Evolutionary conservation across 1,140 invertebrate species (phyloP).

Genomic region (Halictus rubicundus): DNA sequence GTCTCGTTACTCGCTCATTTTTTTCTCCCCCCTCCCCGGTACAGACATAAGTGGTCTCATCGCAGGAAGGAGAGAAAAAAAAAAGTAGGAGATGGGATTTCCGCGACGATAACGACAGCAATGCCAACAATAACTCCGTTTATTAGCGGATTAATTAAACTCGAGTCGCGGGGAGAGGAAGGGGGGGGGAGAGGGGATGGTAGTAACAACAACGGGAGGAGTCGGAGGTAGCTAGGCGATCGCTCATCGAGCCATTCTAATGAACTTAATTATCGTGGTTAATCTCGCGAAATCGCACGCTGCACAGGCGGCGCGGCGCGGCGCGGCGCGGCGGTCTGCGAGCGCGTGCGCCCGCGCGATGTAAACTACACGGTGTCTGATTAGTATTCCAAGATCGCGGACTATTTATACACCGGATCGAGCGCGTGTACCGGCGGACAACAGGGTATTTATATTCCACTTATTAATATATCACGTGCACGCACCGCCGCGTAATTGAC

Average conservation of each 20-base stretch:
- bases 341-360: conserved; percentile 32
- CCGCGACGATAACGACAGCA: conserved; percentile 27
- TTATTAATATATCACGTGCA: conserved; percentile 35
- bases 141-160: conserved; percentile 58
- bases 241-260: conserved; percentile 52
- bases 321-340: conserved; percentile 22
- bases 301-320: conserved; percentile 46
- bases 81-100: background rate
- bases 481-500: conserved; percentile 27
- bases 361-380: conserved; percentile 54
- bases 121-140: conserved; percentile 29
- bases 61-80: background rate
- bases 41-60: background rate
- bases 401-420: conserved; percentile 31
- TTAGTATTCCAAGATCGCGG: conserved; percentile 51
- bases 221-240: conserved; percentile 35
- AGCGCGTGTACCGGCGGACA: background rate
- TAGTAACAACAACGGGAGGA: too few relatives aligned
- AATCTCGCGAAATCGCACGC: conserved; percentile 57
- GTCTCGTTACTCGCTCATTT: background rate
- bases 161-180: conserved; percentile 32
- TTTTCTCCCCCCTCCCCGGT: too few relatives aligned
- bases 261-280: conserved; percentile 57
- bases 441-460: conserved; percentile 35
- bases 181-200: too few relatives aligned